Evolutionary conservation across 2,113 vertebrate species (phyloP), one percentile per base, ranked within the genome.

Genomic region (Cebidichthys violaceus): DNA sequence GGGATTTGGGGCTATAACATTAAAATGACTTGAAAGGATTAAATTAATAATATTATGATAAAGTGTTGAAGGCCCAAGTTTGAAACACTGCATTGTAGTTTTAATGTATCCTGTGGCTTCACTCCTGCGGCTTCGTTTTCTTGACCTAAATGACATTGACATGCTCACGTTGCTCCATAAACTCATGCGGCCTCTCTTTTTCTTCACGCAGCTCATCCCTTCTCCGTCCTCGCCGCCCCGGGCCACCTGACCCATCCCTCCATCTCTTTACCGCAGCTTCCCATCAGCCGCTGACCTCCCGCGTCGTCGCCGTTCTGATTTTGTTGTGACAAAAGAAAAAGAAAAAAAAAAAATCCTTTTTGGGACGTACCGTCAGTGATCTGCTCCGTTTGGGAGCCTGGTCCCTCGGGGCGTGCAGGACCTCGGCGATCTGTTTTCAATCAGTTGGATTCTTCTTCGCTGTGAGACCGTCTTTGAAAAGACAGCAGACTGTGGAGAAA

Each of bases 161-260:
- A 18, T 59, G 43, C 18, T 75, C 39, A 1, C 13, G 2, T 7
- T 9, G 43, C 20, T 33, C 55, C n/a, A 6, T 54, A n/a, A 33
- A 65, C 52, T 70, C 27, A 65, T 64, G 29, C 7, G 18, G 13
- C 29, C 41, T 33, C 67, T 71, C 50, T 29, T 31, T 31, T 62
- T 67, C n/a, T 75, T 8, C 6, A 3, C 70, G 54, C 92, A 99
- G 97, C 96, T 96, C 96, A 98, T 96, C 97, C 97, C 92, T 96
- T 99, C 96, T 94, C 98, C 90, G 95, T 99, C 95, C 93, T 99
- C 88, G 95, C 92, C 2, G 93, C 95, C 33, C 92, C 91, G 27
- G 88, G 95, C 50, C 94, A 92, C 84, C 41, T 96, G 92, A 93
- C 94, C 77, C 96, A 94, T 57, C 95, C 96, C 85, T 94, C 96